These are phyloP conservation scores for Cryptoleucopteryx plumbea DNA, from an alignment of 2,113 vertebrate species.

Conservation along the genomic window DNA sequence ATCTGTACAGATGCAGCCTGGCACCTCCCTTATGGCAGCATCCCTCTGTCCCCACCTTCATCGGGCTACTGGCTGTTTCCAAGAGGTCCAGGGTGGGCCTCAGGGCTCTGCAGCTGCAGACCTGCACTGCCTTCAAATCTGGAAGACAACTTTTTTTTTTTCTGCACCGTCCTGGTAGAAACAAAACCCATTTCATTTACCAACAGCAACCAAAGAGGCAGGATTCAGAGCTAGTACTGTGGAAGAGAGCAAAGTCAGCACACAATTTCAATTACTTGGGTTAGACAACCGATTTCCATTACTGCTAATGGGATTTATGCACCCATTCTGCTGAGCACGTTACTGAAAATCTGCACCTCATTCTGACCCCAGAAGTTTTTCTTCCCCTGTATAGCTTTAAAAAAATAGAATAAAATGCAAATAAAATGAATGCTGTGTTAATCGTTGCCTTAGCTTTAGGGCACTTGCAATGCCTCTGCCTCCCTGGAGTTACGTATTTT, in stretches of 20 bases:
- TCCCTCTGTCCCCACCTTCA: neutral
- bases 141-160: neutral
- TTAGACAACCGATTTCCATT: neutral
- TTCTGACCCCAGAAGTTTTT: neutral
- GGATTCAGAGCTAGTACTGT: neutral
- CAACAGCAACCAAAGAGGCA: neutral
- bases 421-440: neutral
- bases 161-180: neutral
- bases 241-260: neutral
- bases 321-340: neutral
- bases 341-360: neutral
- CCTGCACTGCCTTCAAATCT: neutral
- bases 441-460: neutral
- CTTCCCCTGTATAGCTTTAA: neutral
- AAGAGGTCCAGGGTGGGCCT: neutral
- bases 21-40: neutral
- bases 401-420: neutral
- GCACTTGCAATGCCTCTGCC: neutral
- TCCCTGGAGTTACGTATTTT: neutral
- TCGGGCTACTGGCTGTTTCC: neutral
- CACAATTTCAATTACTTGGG: neutral
- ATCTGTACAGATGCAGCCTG: neutral
- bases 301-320: neutral
- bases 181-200: neutral
- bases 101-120: neutral